These are phyloP conservation scores for Phylloscopus collybita DNA, from an alignment of 2,797 vertebrate species.

Conservation along the genomic window DNA sequence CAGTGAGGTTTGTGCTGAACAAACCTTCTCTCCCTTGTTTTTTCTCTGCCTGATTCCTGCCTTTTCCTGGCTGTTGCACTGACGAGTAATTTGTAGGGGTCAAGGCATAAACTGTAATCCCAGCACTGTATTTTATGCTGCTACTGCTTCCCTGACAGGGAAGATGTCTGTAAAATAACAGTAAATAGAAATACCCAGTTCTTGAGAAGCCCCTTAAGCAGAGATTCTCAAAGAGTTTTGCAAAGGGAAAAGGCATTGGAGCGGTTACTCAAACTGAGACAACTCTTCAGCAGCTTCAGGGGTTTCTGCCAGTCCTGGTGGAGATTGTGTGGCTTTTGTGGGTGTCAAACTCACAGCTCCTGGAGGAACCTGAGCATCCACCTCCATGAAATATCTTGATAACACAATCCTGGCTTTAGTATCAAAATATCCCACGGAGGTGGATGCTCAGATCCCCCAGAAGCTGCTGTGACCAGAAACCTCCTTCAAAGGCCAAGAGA, in stretches of 20 bases:
- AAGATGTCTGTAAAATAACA: background rate
- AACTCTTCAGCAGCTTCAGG: background rate
- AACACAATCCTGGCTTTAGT: background rate
- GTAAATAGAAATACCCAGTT: background rate
- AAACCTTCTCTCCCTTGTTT: background rate
- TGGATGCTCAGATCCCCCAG: background rate
- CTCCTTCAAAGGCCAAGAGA: background rate
- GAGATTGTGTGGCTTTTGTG: background rate
- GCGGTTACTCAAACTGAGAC: background rate
- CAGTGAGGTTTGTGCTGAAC: background rate
- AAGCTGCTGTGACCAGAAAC: background rate
- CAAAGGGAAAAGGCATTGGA: background rate
- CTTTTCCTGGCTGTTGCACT: background rate
- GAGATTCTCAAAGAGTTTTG: background rate
- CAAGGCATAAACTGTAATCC: background rate
- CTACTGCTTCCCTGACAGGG: background rate
- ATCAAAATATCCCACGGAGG: background rate
- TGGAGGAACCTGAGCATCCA: background rate
- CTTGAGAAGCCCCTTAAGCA: background rate
- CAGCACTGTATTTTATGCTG: background rate
- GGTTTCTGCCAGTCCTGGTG: background rate
- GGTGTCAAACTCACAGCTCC: background rate
- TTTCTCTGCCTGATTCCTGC: background rate
- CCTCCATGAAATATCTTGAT: background rate
- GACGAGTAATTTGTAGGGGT: slow-evolving; percentile 40